A percentile compares a stretch with the other conserved stretches of the same genome.
Evolutionary conservation across 2,797 vertebrate genomes (phyloP).

Genomic region (Gastrophryne carolinensis): DNA sequence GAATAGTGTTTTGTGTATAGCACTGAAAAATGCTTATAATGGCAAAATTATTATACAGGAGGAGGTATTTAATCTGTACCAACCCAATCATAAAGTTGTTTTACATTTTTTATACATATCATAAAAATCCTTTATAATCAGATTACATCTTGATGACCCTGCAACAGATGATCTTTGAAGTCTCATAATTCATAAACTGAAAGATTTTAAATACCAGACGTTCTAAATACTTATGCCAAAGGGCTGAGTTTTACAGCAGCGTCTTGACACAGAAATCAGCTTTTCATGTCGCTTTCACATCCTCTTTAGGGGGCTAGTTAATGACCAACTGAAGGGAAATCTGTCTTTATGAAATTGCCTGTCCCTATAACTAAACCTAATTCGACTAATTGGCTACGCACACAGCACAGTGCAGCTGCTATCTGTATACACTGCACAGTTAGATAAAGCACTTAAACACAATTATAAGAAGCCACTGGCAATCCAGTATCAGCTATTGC

Average conservation of each 20-base stretch:
- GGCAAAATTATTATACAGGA: too few relatives aligned
- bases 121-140: too few relatives aligned
- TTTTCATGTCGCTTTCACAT: slow-evolving; percentile 6
- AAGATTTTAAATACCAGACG: neutral
- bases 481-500: slow-evolving; percentile 1
- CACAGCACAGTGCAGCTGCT: slow-evolving; percentile 25
- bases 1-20: too few relatives aligned
- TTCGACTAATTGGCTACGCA: slow-evolving; percentile 35
- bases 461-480: slow-evolving; percentile 38
- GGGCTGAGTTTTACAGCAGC: neutral
- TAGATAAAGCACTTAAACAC: slow-evolving; percentile 31
- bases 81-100: too few relatives aligned
- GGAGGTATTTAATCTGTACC: too few relatives aligned
- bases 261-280: neutral
- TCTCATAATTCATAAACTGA: neutral
- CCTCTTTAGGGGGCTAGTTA: slow-evolving; percentile 9
- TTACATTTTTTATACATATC: too few relatives aligned
- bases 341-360: slow-evolving; percentile 31
- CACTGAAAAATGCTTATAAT: too few relatives aligned
- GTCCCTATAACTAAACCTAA: slow-evolving; percentile 35
- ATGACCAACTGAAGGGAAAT: slow-evolving; percentile 17
- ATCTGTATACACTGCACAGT: slow-evolving; percentile 2
- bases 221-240: neutral
- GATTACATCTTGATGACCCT: neutral
- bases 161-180: neutral